These are phyloP conservation scores for Drosophila dives DNA, from an alignment of 2,888 invertebrate genomes.

Conservation along the genomic window DNA sequence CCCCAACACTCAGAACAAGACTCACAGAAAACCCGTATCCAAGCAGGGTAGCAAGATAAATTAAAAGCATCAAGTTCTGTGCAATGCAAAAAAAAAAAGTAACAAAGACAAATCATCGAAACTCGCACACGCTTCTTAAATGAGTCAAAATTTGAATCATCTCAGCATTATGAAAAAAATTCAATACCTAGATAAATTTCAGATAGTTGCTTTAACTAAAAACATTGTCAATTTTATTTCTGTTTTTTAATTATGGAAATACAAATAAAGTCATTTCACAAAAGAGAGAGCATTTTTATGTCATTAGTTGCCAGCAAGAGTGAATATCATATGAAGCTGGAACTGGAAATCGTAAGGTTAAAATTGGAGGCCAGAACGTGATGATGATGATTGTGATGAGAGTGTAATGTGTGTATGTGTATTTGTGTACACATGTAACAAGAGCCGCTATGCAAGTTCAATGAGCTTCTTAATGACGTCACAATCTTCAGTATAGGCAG, in stretches of 20 bases:
- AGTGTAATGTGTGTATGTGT: not conserved
- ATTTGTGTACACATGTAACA: constrained; percentile 3
- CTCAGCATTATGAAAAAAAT: not conserved
- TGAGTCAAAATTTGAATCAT: not conserved
- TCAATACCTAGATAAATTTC: not conserved
- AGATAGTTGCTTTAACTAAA: not conserved
- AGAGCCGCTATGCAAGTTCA: constrained; percentile 41
- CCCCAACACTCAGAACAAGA: constrained; percentile 32
- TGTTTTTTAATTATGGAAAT: not conserved
- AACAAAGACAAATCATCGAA: not conserved
- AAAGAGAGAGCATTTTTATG: constrained; percentile 17
- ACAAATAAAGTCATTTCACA: not conserved
- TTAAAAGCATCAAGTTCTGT: constrained; percentile 42
- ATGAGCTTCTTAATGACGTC: constrained; percentile 47
- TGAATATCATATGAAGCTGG: constrained; percentile 29
- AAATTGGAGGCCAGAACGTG: constrained; percentile 31
- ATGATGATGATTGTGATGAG: constrained; percentile 19
- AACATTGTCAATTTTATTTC: not conserved
- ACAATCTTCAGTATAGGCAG: constrained; percentile 1
- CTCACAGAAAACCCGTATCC: constrained; percentile 60
- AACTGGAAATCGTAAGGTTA: constrained; percentile 23
- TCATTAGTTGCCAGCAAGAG: constrained; percentile 33
- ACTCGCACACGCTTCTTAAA: constrained; percentile 18
- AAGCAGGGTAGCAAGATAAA: constrained; percentile 47
- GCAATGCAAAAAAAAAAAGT: not conserved